Evolutionary conservation across 2,797 vertebrate genomes (phyloP), one percentile per base, ranked within the genome.

Genomic region (Mus minutoides): DNA sequence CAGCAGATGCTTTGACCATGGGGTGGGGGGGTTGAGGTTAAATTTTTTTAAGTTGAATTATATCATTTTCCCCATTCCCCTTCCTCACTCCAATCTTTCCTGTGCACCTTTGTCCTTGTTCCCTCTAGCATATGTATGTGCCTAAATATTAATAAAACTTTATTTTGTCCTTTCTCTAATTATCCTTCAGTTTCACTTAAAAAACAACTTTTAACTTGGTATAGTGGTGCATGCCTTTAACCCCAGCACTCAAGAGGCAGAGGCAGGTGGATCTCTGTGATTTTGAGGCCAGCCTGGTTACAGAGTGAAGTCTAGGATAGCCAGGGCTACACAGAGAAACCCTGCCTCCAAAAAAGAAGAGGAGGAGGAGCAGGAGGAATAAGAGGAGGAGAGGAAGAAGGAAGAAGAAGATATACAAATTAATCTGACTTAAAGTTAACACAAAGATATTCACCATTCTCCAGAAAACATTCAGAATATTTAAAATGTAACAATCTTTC

Each of bases 371-470:
- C 6, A 31, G 67, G 16, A n/a, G 34, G 31, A 34, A 2, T 14
- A 34, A 12, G 29, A 67, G 29, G 29, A 67, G 31, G 29, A 64
- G 14, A 31, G 29, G 29, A 13, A 64, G 29, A 13, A 64, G 26
- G 62, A 64, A 14, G 29, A 26, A 64, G 26, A 31, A n/a, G 6
- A n/a, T 17, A 34, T 60, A 73, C 52, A 19, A 89, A 80, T 78
- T 89, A 79, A 88, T 76, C 1, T 29, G 11, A 87, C 29, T 87
- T 90, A 87, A 78, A 90, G 37, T 9, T 34, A 82, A 94, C 43
- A 89, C 58, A 46, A 92, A 90, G 40, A 89, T n/a, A 82, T 34
- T 79, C 54, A 80, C 60, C 80, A 31, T 43, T 90, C 60, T 92
- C 37, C 54, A 95, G 40, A 67, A 86, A 83, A 88, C 52, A 82